Evolutionary conservation across 2,888 invertebrate genomes (phyloP).

Genomic region (Drosophila anomelani): DNA sequence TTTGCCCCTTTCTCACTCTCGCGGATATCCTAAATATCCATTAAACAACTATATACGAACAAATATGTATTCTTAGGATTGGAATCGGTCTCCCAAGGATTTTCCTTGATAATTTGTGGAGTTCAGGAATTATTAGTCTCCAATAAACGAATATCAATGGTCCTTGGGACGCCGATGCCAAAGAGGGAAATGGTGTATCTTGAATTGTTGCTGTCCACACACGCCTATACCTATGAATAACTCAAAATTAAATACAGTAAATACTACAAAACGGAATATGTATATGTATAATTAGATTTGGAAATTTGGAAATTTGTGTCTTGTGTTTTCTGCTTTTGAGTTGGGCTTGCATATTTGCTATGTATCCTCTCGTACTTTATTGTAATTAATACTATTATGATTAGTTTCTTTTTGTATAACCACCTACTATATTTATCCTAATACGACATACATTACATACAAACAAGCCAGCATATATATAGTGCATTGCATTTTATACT

Average conservation of each 20-base stretch:
- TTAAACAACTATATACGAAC: slow-evolving; percentile 12
- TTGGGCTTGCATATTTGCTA: slow-evolving; percentile 35
- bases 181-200: slow-evolving; percentile 61
- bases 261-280: slow-evolving; percentile 32
- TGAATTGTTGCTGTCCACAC: slow-evolving; percentile 75
- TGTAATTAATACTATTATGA: slow-evolving; percentile 53
- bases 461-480: slow-evolving; percentile 42
- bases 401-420: slow-evolving; percentile 46
- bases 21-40: slow-evolving; percentile 20
- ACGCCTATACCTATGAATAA: slow-evolving; percentile 53
- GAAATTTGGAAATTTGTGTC: slow-evolving; percentile 25
- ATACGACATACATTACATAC: slow-evolving; percentile 41
- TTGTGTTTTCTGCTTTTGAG: slow-evolving; percentile 22
- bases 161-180: slow-evolving; percentile 8
- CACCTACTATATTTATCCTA: slow-evolving; percentile 41
- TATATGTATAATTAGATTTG: slow-evolving; percentile 30
- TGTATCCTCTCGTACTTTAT: slow-evolving; percentile 52
- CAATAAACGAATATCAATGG: not conserved
- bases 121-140: slow-evolving; percentile 19
- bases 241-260: slow-evolving; percentile 34
- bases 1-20: slow-evolving; percentile 15
- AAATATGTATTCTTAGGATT: slow-evolving; percentile 24
- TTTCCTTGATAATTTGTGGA: not conserved
- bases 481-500: slow-evolving; percentile 75
- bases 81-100: slow-evolving; percentile 14